phyloP scores from a whole-genome alignment of 2,888 invertebrate genomes.

The Zaprionus bogoriensis region DNA sequence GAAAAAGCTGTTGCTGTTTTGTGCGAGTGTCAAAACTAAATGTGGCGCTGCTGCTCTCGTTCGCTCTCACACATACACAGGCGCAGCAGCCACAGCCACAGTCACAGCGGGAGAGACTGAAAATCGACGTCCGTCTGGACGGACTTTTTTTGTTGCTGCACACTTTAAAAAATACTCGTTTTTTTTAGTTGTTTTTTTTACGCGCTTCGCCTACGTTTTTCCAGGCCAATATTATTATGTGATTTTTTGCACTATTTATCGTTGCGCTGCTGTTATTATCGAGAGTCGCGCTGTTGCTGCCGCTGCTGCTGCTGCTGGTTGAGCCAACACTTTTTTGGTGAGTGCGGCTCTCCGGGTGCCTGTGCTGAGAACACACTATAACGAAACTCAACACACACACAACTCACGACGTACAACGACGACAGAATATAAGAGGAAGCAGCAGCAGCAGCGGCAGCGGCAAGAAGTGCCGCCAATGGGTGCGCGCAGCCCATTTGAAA shows the following conservation, averaged over 20 bases:
- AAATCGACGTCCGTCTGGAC: slow-evolving; percentile 10
- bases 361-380: slow-evolving; percentile 45
- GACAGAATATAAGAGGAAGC: slow-evolving; percentile 3
- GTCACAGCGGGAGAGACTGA: slow-evolving; percentile 26
- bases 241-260: not conserved
- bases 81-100: slow-evolving; percentile 15
- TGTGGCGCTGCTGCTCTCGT: slow-evolving; percentile 12
- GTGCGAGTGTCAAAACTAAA: slow-evolving; percentile 16
- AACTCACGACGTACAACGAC: slow-evolving; percentile 5
- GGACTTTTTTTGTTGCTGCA: slow-evolving; percentile 12
- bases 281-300: slow-evolving; percentile 20
- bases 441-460: slow-evolving; percentile 15
- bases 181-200: not conserved
- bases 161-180: not conserved
- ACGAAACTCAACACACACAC: slow-evolving; percentile 43
- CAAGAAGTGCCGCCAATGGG: slow-evolving; percentile 29
- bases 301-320: slow-evolving; percentile 18
- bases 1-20: slow-evolving; percentile 32
- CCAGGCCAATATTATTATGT: slow-evolving; percentile 3
- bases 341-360: slow-evolving; percentile 39
- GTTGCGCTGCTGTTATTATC: not conserved
- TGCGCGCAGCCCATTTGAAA: slow-evolving; percentile 7
- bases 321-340: slow-evolving; percentile 49
- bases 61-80: slow-evolving; percentile 14
- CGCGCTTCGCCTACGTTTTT: not conserved